These are phyloP conservation scores for Axea sp. DNA, from an alignment of 2,888 invertebrate genomes.

Conservation along the genomic window DNA sequence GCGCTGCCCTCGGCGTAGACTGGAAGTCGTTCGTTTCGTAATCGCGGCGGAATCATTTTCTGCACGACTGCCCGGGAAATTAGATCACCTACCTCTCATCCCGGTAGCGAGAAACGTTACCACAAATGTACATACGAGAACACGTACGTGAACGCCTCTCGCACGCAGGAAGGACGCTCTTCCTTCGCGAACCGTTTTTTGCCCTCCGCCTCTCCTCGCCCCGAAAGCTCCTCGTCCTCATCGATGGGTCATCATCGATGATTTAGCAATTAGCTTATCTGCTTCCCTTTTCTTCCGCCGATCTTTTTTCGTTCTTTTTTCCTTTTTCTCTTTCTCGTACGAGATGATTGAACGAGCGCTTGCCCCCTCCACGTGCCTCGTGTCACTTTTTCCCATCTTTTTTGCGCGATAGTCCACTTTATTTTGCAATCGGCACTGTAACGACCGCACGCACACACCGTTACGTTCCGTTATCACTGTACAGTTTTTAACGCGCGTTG, in stretches of 20 bases:
- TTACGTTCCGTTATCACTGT: conserved; percentile 45
- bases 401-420: conserved; percentile 25
- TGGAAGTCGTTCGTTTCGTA: conserved; percentile 78
- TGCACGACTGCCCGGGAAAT: conserved; percentile 79
- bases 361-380: conserved; percentile 32
- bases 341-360: conserved; percentile 29
- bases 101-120: conserved; percentile 71
- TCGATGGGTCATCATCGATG: conserved; percentile 65
- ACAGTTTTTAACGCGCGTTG: neutral
- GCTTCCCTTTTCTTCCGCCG: conserved; percentile 40
- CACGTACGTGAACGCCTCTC: conserved; percentile 64
- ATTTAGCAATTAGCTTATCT: conserved; percentile 70
- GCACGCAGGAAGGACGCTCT: conserved; percentile 70
- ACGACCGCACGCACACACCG: conserved; percentile 39
- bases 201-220: neutral
- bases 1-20: conserved; percentile 75
- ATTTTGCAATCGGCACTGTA: conserved; percentile 38
- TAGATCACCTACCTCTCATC: conserved; percentile 78
- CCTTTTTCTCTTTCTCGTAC: too few relatives aligned
- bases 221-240: conserved; percentile 50
- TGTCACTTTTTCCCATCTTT: conserved; percentile 48
- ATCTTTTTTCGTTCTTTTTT: conserved; percentile 38
- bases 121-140: conserved; percentile 50
- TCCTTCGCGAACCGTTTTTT: conserved; percentile 50
- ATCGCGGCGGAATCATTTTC: conserved; percentile 78